Percentiles rank a stretch among this genome's conserved stretches.
phyloP scores from a whole-genome alignment of 2,797 vertebrate species.

The Lacerta agilis region DNA sequence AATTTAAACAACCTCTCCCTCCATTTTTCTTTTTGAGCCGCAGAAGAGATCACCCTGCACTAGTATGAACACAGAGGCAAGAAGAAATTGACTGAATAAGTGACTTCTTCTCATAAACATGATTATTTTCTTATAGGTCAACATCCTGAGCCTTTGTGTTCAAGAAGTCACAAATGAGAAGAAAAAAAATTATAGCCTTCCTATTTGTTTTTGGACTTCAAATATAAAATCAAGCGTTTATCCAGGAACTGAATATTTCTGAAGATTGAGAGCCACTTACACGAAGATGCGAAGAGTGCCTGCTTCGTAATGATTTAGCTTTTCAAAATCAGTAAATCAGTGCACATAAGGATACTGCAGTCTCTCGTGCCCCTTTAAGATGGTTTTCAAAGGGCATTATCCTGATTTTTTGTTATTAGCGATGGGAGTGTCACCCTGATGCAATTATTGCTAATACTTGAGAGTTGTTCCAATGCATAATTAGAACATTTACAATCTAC shows the following conservation, averaged over 20 bases:
- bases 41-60: slow-evolving; percentile 23
- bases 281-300: slow-evolving; percentile 35
- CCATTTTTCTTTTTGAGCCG: neutral
- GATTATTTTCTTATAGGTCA: slow-evolving; percentile 26
- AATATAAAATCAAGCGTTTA: slow-evolving; percentile 17
- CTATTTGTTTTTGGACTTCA: slow-evolving; percentile 30
- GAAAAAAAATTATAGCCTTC: neutral
- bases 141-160: slow-evolving; percentile 15
- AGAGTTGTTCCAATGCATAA: slow-evolving; percentile 40
- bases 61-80: neutral
- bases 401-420: slow-evolving; percentile 46
- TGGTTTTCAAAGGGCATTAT: slow-evolving; percentile 21
- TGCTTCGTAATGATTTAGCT: slow-evolving; percentile 41
- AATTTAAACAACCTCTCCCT: neutral
- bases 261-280: slow-evolving; percentile 45
- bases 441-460: slow-evolving; percentile 39
- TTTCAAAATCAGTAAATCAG: slow-evolving; percentile 49
- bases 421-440: slow-evolving; percentile 40
- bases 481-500: slow-evolving; percentile 42
- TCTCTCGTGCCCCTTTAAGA: slow-evolving; percentile 26
- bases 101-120: slow-evolving; percentile 20
- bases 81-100: slow-evolving; percentile 5
- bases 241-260: slow-evolving; percentile 16
- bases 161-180: slow-evolving; percentile 14
- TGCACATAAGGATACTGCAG: slow-evolving; percentile 20